These are phyloP conservation scores for Microtus montanus DNA, from an alignment of 2,113 vertebrate genomes.

Conservation along the genomic window DNA sequence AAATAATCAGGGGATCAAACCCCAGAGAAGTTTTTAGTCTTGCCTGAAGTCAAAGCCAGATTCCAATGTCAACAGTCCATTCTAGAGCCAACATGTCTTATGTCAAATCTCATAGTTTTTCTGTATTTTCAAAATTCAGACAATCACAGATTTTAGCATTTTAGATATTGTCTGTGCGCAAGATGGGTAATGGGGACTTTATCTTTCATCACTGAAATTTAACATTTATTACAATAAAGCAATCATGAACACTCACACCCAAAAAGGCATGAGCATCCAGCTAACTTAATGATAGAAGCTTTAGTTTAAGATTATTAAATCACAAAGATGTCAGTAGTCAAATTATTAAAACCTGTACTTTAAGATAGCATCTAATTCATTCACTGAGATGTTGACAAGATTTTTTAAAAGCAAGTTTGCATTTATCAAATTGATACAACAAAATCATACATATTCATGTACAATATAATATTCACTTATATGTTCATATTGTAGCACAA, in stretches of 20 bases:
- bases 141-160: not conserved
- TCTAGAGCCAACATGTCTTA: not conserved
- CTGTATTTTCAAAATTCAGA: too few species aligned
- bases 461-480: not conserved
- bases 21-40: not conserved
- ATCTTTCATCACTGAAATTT: not conserved
- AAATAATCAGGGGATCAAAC: not conserved
- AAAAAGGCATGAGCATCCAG: not conserved
- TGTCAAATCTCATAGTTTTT: not conserved
- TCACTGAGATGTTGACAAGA: not conserved
- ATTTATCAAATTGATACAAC: not conserved
- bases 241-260: not conserved
- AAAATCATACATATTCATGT: not conserved
- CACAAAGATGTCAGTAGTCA: not conserved
- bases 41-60: rapidly evolving
- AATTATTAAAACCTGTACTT: not conserved
- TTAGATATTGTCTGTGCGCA: not conserved
- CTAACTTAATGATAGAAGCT: not conserved
- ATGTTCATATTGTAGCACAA: not conserved
- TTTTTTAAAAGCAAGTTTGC: not conserved
- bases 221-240: not conserved
- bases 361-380: not conserved
- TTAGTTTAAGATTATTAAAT: not conserved
- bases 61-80: not conserved
- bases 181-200: not conserved